A percentile compares a stretch with the other conserved stretches of the same genome.
Conservation (phyloP, 1,140 invertebrate species). For the Propsilocerus akamusi region DNA sequence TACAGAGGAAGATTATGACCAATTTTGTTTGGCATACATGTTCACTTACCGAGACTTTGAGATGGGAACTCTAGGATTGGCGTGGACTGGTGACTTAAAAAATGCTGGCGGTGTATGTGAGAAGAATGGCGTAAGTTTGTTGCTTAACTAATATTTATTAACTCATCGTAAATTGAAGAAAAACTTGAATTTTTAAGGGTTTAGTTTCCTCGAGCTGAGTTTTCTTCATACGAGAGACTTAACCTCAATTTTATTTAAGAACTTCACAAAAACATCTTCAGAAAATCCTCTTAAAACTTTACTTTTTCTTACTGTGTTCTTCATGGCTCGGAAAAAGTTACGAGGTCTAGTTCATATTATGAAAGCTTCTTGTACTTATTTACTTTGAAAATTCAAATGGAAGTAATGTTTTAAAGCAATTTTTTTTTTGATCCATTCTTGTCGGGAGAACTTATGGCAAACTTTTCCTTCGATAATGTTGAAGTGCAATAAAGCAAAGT, state of each 20-base stretch:
- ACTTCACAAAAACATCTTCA: neutral
- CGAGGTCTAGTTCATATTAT: too few species aligned
- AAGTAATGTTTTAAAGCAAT: too few species aligned
- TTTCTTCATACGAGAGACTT: neutral
- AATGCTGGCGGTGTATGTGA: conserved; percentile 89
- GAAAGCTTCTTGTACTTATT: too few species aligned
- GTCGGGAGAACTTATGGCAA: too few species aligned
- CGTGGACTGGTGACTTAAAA: conserved; percentile 91
- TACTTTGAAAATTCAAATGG: too few species aligned
- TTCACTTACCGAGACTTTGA: conserved; percentile 98
- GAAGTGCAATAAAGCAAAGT: too few species aligned
- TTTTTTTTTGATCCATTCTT: too few species aligned
- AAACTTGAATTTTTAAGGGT: too few species aligned
- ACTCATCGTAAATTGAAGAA: too few species aligned
- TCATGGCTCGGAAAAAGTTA: neutral
- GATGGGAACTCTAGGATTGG: conserved; percentile 92
- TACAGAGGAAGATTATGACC: conserved; percentile 89
- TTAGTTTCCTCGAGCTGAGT: neutral
- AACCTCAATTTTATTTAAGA: conserved; percentile 1
- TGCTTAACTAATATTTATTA: neutral
- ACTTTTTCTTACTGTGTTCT: neutral
- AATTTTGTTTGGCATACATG: conserved; percentile 97
- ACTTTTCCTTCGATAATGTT: too few species aligned
- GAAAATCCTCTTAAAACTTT: neutral
- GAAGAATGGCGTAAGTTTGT: conserved; percentile 64